These are phyloP conservation scores for Ypsolopha scabrella DNA, from an alignment of 2,888 invertebrate species.

Conservation along the genomic window DNA sequence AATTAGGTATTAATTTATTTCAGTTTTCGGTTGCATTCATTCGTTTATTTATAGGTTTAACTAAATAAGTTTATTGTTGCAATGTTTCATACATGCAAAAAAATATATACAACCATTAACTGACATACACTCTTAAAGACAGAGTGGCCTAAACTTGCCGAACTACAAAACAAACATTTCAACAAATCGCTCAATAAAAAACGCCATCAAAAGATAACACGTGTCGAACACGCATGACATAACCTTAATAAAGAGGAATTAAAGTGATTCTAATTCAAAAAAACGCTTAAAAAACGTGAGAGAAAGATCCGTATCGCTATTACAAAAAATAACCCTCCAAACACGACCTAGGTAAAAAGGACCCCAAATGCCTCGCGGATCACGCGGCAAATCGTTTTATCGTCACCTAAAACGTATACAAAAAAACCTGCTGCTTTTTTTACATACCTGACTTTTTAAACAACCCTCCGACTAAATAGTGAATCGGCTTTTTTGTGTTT, in stretches of 20 bases:
- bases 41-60: no score
- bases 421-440: slow-evolving; percentile 49
- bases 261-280: slow-evolving; percentile 34
- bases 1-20: no score
- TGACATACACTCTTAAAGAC: neutral
- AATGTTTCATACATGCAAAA: no score
- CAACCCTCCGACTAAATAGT: slow-evolving; percentile 15
- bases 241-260: slow-evolving; percentile 50
- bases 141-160: neutral
- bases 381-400: slow-evolving; percentile 34
- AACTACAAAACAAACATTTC: slow-evolving; percentile 9
- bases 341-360: slow-evolving; percentile 33
- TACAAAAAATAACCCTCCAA: slow-evolving; percentile 43
- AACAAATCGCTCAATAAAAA: slow-evolving; percentile 10
- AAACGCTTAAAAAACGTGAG: slow-evolving; percentile 58
- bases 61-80: no score
- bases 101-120: neutral
- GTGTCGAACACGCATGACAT: slow-evolving; percentile 32
- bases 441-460: slow-evolving; percentile 37
- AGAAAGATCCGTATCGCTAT: slow-evolving; percentile 43
- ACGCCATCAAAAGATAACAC: slow-evolving; percentile 30
- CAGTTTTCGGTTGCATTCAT: no score
- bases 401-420: slow-evolving; percentile 12
- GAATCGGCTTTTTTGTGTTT: slow-evolving; percentile 17
- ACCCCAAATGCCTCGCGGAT: slow-evolving; percentile 23